Percentiles rank a stretch among this genome's conserved stretches.
Conservation (phyloP, 2,797 vertebrate species). For the Coracias cyanogaster region DNA sequence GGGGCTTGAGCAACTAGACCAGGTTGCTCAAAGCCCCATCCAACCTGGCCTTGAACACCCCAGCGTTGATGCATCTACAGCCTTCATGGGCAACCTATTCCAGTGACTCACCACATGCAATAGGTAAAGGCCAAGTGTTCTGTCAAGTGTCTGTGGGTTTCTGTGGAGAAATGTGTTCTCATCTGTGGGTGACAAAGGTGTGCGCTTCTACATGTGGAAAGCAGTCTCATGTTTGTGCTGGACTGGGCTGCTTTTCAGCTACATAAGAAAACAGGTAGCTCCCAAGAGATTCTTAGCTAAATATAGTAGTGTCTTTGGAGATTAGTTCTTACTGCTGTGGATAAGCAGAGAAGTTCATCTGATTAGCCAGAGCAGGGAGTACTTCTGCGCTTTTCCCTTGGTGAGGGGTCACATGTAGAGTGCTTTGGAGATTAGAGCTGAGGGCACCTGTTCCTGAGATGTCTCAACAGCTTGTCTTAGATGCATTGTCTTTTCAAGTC, state of each 20-base stretch:
- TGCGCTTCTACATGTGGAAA: fast-evolving
- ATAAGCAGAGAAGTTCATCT: not conserved
- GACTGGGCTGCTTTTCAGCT: not conserved
- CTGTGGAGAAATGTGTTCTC: not conserved
- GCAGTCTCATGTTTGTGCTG: not conserved
- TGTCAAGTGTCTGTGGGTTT: not conserved
- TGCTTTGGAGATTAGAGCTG: not conserved
- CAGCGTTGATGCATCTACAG: no score
- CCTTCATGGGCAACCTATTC: no score
- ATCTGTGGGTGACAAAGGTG: not conserved
- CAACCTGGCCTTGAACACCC: no score
- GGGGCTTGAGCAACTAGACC: no score
- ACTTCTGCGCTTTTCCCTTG: not conserved
- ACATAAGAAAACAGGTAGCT: not conserved
- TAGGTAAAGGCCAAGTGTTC: not conserved
- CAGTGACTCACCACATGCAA: no score
- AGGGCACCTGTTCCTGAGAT: not conserved
- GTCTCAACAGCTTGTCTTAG: not conserved
- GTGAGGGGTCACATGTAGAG: not conserved
- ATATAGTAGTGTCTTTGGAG: slow-evolving; percentile 29
- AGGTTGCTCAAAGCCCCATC: no score
- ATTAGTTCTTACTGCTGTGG: slow-evolving; percentile 9
- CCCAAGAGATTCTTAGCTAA: slow-evolving; percentile 24
- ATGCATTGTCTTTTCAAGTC: not conserved
- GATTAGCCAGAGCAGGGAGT: slow-evolving; percentile 7